Evolutionary conservation across 2,797 vertebrate genomes (phyloP), one percentile per base, ranked within the genome.

Genomic region (Macroramphosus scolopax): DNA sequence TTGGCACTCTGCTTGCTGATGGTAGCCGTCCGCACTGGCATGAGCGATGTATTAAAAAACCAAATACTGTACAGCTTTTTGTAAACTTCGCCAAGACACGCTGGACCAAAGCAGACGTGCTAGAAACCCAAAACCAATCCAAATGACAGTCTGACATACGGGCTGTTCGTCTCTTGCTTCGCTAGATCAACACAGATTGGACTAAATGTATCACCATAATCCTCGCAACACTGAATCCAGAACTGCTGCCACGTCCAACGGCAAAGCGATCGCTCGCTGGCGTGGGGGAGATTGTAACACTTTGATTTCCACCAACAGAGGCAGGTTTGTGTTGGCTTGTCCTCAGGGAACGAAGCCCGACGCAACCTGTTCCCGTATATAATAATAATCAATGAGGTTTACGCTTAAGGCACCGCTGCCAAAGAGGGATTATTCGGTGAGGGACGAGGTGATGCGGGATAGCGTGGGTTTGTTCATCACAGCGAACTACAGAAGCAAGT

Each of bases 131-230:
- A 64, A 73, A 72, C 48, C 58, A 56, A 62, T 74, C 71, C 66
- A 71, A 78, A 67, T 51, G 52, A 70, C 57, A 47, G 68, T 72
- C 52, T 65, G 68, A 79, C 78, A 86, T 79, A 73, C 56, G 73
- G 71, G 57, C 74, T 68, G 61, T 51, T 81, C 66, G 72, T 77
- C 68, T 82, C 70, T 63, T 53, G 75, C 68, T 75, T 72, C 74
- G 56, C 61, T 75, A 65, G 61, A 86, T 83, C 68, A 78, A 81
- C 83, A 84, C 75, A 80, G 72, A 83, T 68, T 68, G 75, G 69
- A 70, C 78, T 75, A 69, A 38, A 77, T 72, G 60, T 48, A 70
- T 77, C 73, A 56, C 55, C 60, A 55, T 69, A 79, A 79, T 82
- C 75, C 64, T 69, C 67, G 60, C 62, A 62, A 72, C 56, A 39